These are phyloP conservation scores for Platyscapa corneri DNA, from an alignment of 1,140 invertebrate genomes.

Conservation along the genomic window DNA sequence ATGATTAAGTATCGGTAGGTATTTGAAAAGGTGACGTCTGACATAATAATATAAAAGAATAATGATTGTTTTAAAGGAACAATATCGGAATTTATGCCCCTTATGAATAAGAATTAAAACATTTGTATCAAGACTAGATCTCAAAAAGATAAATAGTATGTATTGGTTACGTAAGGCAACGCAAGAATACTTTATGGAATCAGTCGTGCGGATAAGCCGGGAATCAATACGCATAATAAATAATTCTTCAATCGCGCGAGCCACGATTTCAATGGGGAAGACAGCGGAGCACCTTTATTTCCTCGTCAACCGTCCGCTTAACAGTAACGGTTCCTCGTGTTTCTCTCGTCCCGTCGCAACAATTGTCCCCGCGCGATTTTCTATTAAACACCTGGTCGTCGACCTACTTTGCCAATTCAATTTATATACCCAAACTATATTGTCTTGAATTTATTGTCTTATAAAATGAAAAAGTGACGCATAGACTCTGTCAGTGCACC, in stretches of 20 bases:
- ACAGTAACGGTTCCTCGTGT: slow-evolving; percentile 44
- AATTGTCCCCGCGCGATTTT: slow-evolving; percentile 43
- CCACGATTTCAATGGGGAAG: slow-evolving; percentile 56
- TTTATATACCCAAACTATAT: slow-evolving; percentile 27
- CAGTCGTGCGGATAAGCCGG: neutral
- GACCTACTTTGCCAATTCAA: slow-evolving; percentile 29
- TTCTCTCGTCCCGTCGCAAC: slow-evolving; percentile 45
- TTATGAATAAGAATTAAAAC: neutral
- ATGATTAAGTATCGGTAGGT: neutral
- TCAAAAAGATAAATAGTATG: neutral
- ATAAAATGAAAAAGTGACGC: neutral
- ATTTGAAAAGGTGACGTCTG: neutral
- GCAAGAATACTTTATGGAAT: slow-evolving; percentile 21
- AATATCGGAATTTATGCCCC: neutral
- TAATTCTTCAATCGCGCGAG: slow-evolving; percentile 57
- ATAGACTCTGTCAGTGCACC: neutral
- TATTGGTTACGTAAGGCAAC: neutral
- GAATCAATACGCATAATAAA: slow-evolving; percentile 34
- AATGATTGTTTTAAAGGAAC: neutral
- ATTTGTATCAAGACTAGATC: neutral
- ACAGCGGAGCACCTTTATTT: slow-evolving; percentile 44
- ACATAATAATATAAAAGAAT: neutral
- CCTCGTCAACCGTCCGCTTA: slow-evolving; percentile 51
- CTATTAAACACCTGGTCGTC: slow-evolving; percentile 51
- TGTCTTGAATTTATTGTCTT: slow-evolving; percentile 39